Base-by-base conservation (phyloP, 2,888 invertebrate species). In the Scrobipalpa atriplicella region DNA sequence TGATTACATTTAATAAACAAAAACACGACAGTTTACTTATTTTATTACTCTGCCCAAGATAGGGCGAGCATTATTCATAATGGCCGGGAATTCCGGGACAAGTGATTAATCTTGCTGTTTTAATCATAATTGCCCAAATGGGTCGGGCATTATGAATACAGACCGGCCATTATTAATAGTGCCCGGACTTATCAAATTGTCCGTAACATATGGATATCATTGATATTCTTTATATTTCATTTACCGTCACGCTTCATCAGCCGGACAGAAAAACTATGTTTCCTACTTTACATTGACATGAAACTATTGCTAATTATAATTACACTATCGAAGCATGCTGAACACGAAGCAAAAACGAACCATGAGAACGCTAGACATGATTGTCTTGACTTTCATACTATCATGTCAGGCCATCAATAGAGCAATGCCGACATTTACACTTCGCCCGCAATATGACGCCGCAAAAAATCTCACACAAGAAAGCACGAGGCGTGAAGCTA, bases 261-360 rank as follows among this genome's bases (percentile, higher is more conserved):
- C 19, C 56, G 39, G 65, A 61, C 62, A 70, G 65, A 78, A 80
- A 81, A 81, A 82, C 76, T 70, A 73, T 79, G 78, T 80, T 80
- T 79, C 74, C 75, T 77, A 72, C 68, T 70, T 76, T 72, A 77
- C 72, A 77, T 76, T 79, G 81, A 83, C 78, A 82, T 80, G 78
- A 71, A 79, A 76, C 73, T 73, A 71, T 76, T 71, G 74, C 75
- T 81, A 82, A 84, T 82, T 84, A 81, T 79, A 79, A 81, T 77
- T 78, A 81, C 75, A 80, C 70, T 69, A 75, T 74, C 71, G 71
- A 73, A 75, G 75, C 74, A 70, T 74, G 76, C 74, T 74, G 71
- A 77, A 77, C 75, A 78, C 66, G 71, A 66, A 67, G 72, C 75
- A 85, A 85, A 84, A 86, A 84, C 65, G 18, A 54, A 54, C 41